These are phyloP conservation scores for Pherbina coryleti DNA, from an alignment of 2,888 invertebrate species.

Conservation along the genomic window DNA sequence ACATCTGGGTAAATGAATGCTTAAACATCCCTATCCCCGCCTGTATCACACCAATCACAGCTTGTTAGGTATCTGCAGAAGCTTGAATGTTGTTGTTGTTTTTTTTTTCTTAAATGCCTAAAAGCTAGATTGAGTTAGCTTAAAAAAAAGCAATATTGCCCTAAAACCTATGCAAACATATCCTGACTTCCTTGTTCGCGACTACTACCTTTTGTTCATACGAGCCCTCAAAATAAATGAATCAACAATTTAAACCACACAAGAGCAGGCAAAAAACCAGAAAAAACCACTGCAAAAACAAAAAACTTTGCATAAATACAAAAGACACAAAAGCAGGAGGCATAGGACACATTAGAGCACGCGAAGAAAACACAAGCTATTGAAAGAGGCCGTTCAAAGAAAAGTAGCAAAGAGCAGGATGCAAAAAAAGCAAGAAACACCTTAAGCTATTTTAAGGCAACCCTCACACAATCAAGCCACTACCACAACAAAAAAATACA, in stretches of 20 bases:
- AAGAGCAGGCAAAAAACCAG: slow-evolving; percentile 35
- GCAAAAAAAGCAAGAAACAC: background rate
- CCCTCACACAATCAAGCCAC: too few relatives aligned
- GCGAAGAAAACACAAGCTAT: slow-evolving; percentile 6
- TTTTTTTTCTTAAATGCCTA: too few relatives aligned
- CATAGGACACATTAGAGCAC: too few relatives aligned
- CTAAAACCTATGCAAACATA: too few relatives aligned
- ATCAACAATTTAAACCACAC: slow-evolving; percentile 37
- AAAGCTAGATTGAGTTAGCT: too few relatives aligned
- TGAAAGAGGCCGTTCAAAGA: background rate
- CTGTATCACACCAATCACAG: background rate
- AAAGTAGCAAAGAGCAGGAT: background rate
- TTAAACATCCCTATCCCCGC: background rate
- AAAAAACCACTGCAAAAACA: slow-evolving; percentile 34
- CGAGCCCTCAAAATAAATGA: slow-evolving; percentile 34
- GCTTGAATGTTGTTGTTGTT: too few relatives aligned
- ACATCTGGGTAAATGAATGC: too few relatives aligned
- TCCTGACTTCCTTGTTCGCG: too few relatives aligned
- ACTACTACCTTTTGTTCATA: background rate
- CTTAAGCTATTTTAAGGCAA: slow-evolving; percentile 7
- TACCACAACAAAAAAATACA: too few relatives aligned
- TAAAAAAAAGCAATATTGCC: too few relatives aligned
- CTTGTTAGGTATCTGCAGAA: background rate
- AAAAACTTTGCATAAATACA: background rate
- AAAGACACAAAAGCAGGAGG: too few relatives aligned